Percentiles rank a stretch among this genome's conserved stretches.
Conservation (phyloP, 2,113 vertebrate species). For the Aegypius monachus region DNA sequence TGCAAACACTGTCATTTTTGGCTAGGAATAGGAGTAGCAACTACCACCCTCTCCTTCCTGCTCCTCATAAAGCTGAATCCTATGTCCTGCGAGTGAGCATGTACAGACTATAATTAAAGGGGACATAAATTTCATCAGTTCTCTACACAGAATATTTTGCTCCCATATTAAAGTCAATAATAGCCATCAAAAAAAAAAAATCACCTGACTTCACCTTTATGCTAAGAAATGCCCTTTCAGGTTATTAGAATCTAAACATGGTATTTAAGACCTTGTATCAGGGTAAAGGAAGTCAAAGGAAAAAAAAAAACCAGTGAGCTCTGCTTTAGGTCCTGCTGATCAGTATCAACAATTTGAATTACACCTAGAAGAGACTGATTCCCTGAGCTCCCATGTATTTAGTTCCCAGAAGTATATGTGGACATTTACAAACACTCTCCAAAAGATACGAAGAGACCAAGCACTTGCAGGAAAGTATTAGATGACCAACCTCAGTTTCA, state of each 20-base stretch:
- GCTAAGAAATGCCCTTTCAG: neutral
- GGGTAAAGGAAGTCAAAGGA: neutral
- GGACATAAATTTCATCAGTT: neutral
- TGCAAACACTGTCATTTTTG: neutral
- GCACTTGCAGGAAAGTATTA: neutral
- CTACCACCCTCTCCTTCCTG: neutral
- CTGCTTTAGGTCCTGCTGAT: neutral
- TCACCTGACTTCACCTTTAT: neutral
- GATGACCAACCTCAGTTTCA: neutral
- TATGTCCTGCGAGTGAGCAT: neutral
- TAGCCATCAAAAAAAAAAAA: neutral
- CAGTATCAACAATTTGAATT: neutral
- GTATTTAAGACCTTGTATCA: neutral
- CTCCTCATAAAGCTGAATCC: neutral
- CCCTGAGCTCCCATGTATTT: neutral
- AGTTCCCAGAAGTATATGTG: neutral
- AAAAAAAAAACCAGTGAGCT: neutral
- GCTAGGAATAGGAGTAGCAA: neutral
- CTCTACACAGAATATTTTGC: neutral
- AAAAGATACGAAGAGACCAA: neutral
- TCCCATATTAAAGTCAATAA: neutral
- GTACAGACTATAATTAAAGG: neutral
- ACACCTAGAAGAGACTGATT: neutral
- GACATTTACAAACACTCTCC: neutral
- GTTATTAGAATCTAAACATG: neutral